phyloP scores from a whole-genome alignment of 2,113 vertebrate species.

The Campylorhamphus procurvoides region DNA sequence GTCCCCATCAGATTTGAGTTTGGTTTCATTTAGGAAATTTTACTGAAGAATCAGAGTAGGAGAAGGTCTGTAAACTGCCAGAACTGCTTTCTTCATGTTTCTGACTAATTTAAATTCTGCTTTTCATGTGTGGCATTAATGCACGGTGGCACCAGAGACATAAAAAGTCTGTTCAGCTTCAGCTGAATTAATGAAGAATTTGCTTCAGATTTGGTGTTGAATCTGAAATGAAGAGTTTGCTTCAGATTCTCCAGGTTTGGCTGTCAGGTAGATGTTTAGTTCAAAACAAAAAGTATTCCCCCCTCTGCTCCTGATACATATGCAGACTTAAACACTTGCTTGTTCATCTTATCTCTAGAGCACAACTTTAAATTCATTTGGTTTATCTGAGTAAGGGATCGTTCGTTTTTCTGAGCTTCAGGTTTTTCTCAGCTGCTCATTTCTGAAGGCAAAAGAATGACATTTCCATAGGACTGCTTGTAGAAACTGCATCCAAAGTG shows the following conservation, averaged over 20 bases:
- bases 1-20: background rate
- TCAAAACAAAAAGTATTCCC: background rate
- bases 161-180: background rate
- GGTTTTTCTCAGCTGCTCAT: background rate
- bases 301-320: background rate
- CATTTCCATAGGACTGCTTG: background rate
- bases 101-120: slow-evolving; percentile 34
- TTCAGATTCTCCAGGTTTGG: background rate
- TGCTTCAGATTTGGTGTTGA: background rate
- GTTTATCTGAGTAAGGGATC: background rate
- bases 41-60: background rate
- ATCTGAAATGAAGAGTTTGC: background rate
- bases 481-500: background rate
- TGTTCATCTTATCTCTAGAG: background rate
- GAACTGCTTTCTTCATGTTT: background rate
- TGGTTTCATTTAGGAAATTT: background rate
- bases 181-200: slow-evolving; percentile 41
- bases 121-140: slow-evolving; percentile 11
- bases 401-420: background rate
- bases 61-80: background rate
- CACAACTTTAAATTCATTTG: background rate
- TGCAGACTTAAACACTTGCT: background rate
- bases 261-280: background rate
- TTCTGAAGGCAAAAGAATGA: background rate
- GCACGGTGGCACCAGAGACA: background rate